Evolutionary conservation across 2,113 vertebrate genomes (phyloP), one percentile per base, ranked within the genome.

Genomic region (Bothrops jararaca): DNA sequence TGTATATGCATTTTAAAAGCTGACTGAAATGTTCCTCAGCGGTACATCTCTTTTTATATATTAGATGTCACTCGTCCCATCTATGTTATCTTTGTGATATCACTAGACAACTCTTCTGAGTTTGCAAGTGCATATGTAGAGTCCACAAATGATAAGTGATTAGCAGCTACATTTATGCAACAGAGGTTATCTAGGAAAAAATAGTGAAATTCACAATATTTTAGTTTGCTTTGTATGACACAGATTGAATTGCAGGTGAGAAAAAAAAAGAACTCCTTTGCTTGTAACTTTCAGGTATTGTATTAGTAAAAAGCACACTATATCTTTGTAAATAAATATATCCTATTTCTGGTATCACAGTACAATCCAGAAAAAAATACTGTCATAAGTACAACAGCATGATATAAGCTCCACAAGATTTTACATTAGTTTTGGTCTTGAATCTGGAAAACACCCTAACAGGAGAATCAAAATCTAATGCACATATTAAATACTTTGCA

Each of bases 241-340:
- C 88, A 89, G 95, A 96, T 50, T 90, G 92, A 86, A 91, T 90
- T 94, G 95, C 93, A 94, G 96, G 2, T 15, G 86, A 95, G 93
- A 93, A 88, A 64, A 64, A 54, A 80, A 90, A 93, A 80, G 26
- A 96, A 96, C 74, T 94, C 93, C 95, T 92, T 95, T 95, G 94
- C 94, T 96, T 93, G 88, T 90, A 94, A 95, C 95, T 97, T 96
- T 92, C 93, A 93, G 94, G 96, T 94, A 94, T 20, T 94, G 58
- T 96, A 96, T 89, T 96, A 95, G 93, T 95, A 96, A 94, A 97
- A 97, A 98, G 95, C 95, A 97, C 95, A 96, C 95, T 95, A 96
- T 96, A 93, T 94, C 95, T 96, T 95, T 93, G 95, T 96, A 97
- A 97, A 97, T 97, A 96, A 97, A 97, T 96, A 96, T 93, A 96